Conservation (phyloP, 2,113 vertebrate species). For the Neolamprologus longior region DNA sequence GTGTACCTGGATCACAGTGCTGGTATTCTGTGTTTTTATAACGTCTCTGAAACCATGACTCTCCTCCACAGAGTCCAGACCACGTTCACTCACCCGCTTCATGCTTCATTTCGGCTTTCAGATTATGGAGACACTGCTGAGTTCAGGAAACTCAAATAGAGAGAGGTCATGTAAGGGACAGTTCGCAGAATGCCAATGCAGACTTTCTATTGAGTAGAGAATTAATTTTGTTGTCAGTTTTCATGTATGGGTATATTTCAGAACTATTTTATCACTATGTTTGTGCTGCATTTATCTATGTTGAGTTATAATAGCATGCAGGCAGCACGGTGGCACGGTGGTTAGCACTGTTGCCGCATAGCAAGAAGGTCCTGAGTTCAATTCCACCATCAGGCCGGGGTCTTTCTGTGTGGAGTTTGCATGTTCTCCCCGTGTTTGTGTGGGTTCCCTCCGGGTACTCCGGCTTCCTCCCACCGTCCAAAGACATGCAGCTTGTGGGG, state of each 20-base stretch:
- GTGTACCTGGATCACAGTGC: neutral
- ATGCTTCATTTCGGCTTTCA: neutral
- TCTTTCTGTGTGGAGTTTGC: too few relatives aligned
- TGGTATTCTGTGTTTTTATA: neutral
- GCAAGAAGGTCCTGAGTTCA: too few relatives aligned
- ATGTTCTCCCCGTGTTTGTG: too few relatives aligned
- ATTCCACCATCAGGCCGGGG: too few relatives aligned
- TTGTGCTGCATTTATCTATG: neutral
- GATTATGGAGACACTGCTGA: neutral
- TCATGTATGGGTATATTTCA: neutral
- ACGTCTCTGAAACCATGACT: neutral
- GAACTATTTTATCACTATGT: neutral
- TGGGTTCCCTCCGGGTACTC: too few relatives aligned
- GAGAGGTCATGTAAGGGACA: neutral
- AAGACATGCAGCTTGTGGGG: too few relatives aligned
- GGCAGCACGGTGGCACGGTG: too few relatives aligned
- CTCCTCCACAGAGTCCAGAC: neutral
- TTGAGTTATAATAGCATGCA: accelerated
- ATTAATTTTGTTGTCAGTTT: accelerated
- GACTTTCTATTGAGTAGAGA: neutral
- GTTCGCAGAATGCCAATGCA: neutral
- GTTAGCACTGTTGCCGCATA: too few relatives aligned
- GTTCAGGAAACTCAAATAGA: neutral
- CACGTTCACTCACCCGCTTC: neutral
- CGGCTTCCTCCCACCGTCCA: too few relatives aligned